phyloP scores from a whole-genome alignment of 2,797 vertebrate genomes.

The Myioborus miniatus region DNA sequence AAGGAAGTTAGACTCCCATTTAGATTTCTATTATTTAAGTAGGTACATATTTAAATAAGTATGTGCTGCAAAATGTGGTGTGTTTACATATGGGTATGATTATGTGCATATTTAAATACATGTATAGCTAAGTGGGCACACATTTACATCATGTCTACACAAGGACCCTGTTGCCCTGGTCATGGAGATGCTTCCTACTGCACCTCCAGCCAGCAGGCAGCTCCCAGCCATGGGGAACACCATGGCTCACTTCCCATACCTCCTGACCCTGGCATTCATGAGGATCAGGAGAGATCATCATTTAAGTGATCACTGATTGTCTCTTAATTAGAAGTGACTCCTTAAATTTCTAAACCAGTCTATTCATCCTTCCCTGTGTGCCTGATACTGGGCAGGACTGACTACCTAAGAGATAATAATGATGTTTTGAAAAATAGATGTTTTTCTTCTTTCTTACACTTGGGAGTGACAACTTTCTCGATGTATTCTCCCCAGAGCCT shows the following conservation, averaged over 20 bases:
- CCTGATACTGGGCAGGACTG: background rate
- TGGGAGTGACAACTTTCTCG: background rate
- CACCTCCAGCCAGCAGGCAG: fast-evolving
- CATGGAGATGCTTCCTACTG: background rate
- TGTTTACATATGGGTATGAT: background rate
- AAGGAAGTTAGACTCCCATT: background rate
- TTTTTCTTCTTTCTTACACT: background rate
- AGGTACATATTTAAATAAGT: background rate
- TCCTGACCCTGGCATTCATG: background rate
- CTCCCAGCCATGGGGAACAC: background rate
- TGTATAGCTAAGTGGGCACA: background rate
- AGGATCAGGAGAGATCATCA: background rate
- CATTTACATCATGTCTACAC: background rate
- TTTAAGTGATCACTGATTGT: background rate
- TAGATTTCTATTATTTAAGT: background rate
- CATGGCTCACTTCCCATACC: background rate
- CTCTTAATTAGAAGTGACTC: background rate
- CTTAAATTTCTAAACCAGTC: background rate
- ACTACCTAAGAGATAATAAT: background rate
- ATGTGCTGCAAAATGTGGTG: background rate
- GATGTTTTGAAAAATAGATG: background rate
- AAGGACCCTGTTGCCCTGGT: background rate
- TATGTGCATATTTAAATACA: background rate
- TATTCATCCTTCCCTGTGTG: background rate
- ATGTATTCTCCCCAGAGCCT: background rate